Evolutionary conservation across 2,113 vertebrate species (phyloP), one percentile per base, ranked within the genome.

Genomic region (Hiodon tergisus): DNA sequence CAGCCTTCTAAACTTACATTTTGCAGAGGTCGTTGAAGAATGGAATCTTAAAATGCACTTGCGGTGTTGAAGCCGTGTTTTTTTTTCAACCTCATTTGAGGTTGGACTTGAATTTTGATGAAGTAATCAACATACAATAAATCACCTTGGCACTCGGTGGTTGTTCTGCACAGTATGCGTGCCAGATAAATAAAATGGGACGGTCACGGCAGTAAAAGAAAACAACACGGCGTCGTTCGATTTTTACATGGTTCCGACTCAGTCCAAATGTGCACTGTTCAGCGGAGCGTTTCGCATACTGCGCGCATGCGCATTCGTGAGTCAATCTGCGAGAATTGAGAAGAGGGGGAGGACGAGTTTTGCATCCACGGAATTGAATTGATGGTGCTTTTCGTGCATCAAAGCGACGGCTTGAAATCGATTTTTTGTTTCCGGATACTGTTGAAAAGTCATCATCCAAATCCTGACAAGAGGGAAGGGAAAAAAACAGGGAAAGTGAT

Each of bases 301-400:
- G 13, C 53, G 67, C 83, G 73, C 81, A 81, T 83, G 81, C 81
- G 81, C 77, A 46, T 5, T 4, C 4, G 66, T 11, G 67, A 68
- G 9, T 46, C 7, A 68, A 55, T 57, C 60, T 51, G 73, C 51
- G 73, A 71, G 76, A 63, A 69, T 66, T 77, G 78, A 5, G 76
- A 63, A 59, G 76, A 73, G 57, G 81, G 60, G 79, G 78, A 78
- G 73, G 76, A 72, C 60, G 75, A 73, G 54, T 58, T 53, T 50
- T 75, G 80, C 82, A 82, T 81, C 84, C 81, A 76, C 78, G 73
- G 67, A 50, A 54, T 69, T 31, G 31, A 31, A 31, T 51, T 71
- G 55, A 69, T 77, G 58, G 76, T 73, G 51, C 63, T 74, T 75
- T 61, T 72, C 69, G 54, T 57, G 58, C 77, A 76, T 71, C 78